A percentile compares a stretch with the other conserved stretches of the same genome.
These are phyloP conservation scores for Cyclophora punctaria DNA, from an alignment of 2,888 invertebrate genomes.

Conservation along the genomic window DNA sequence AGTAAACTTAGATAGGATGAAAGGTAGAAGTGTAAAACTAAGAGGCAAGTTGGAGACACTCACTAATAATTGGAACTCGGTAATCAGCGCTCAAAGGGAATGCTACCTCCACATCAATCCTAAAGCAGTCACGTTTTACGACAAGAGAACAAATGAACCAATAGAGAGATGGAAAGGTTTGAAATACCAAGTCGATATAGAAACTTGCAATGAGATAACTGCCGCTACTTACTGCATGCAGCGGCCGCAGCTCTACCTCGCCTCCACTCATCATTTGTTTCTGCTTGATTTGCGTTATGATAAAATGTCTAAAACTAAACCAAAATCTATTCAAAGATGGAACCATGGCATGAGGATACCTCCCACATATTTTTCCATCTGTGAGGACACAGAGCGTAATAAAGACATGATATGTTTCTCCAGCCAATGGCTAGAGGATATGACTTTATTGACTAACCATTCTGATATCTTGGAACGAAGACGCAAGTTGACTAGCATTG, in stretches of 20 bases:
- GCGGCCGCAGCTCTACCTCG: constrained; percentile 44
- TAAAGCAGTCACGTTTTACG: constrained; percentile 48
- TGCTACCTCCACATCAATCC: constrained; percentile 46
- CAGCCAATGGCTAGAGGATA: constrained; percentile 64
- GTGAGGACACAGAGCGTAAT: constrained; percentile 39
- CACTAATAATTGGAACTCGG: constrained; percentile 56
- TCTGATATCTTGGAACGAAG: constrained; percentile 32
- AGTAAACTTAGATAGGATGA: constrained; percentile 55
- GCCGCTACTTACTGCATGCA: constrained; percentile 41
- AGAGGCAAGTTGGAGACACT: constrained; percentile 30
- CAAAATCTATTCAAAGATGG: constrained; percentile 67
- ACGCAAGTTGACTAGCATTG: constrained; percentile 31
- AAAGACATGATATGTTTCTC: constrained; percentile 51
- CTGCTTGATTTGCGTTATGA: constrained; percentile 49
- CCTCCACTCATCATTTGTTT: constrained; percentile 54
- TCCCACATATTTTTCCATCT: constrained; percentile 56
- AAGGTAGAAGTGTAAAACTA: constrained; percentile 40
- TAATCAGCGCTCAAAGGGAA: constrained; percentile 45
- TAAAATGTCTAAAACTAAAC: constrained; percentile 26
- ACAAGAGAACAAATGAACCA: constrained; percentile 47
- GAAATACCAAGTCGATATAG: constrained; percentile 37
- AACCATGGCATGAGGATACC: constrained; percentile 71
- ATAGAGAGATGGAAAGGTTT: constrained; percentile 38
- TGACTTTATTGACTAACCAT: constrained; percentile 51
- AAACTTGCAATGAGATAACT: constrained; percentile 46